Evolutionary conservation across 2,888 invertebrate genomes (phyloP).

Genomic region (Himalopsyche tibetana): DNA sequence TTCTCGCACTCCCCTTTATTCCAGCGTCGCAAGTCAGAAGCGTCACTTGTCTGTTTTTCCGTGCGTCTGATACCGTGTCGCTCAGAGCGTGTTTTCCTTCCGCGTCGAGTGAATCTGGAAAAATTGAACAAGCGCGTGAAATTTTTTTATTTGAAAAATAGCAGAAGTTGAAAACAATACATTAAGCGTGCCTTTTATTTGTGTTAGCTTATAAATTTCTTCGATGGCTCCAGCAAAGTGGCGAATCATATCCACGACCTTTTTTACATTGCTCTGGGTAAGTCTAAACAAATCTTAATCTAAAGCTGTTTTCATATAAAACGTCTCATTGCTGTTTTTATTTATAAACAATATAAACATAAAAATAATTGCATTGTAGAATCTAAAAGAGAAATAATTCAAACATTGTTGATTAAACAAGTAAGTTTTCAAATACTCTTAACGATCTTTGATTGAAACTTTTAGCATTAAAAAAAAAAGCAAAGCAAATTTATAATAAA

Average conservation of each 20-base stretch:
- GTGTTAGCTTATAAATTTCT: background rate
- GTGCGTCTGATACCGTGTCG: background rate
- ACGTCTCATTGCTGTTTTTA: no score
- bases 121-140: background rate
- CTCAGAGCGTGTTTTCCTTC: background rate
- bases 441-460: background rate
- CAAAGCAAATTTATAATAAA: no score
- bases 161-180: background rate
- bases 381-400: no score
- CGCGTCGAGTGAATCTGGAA: background rate
- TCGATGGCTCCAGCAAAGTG: slow-evolving; percentile 53
- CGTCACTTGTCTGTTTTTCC: background rate
- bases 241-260: slow-evolving; percentile 49
- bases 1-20: background rate
- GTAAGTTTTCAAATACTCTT: background rate
- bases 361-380: no score
- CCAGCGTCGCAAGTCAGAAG: background rate
- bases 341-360: no score
- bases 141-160: background rate
- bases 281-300: background rate
- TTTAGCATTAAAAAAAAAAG: background rate
- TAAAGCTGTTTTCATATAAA: no score
- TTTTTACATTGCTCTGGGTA: slow-evolving; percentile 51
- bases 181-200: slow-evolving; percentile 7
- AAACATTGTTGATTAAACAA: no score